Percentiles rank a stretch among this genome's conserved stretches.
Evolutionary conservation across 2,113 vertebrate genomes (phyloP).

Genomic region (Pterocles orientalis): DNA sequence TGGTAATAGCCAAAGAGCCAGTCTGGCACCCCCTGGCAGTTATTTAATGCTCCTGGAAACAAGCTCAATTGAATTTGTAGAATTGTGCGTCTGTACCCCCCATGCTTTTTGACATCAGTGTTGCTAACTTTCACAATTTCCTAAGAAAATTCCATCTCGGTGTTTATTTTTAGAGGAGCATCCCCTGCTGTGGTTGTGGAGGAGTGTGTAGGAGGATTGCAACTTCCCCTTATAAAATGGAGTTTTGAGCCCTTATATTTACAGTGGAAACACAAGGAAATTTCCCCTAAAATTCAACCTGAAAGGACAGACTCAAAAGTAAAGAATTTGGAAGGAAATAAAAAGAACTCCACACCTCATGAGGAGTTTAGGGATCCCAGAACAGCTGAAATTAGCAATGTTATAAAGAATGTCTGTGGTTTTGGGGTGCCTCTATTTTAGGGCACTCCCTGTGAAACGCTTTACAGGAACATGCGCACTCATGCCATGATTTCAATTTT

Average conservation of each 20-base stretch:
- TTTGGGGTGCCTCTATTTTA: neutral
- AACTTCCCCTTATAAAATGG: neutral
- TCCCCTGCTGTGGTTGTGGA: neutral
- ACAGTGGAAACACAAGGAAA: neutral
- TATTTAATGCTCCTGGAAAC: neutral
- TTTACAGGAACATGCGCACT: neutral
- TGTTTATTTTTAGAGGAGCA: neutral
- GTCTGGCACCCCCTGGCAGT: neutral
- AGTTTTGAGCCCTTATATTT: neutral
- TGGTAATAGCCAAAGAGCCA: neutral
- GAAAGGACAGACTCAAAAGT: neutral
- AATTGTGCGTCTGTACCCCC: fast-evolving
- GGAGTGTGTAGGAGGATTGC: neutral
- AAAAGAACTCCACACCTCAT: neutral
- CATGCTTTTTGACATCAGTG: neutral
- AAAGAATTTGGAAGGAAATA: neutral
- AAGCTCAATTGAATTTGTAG: neutral
- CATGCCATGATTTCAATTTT: neutral
- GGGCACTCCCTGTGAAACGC: conserved; percentile 17
- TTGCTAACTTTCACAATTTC: neutral
- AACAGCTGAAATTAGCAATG: neutral
- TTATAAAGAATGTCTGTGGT: neutral
- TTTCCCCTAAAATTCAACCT: neutral
- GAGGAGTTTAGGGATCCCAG: neutral
- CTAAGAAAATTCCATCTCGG: neutral